Evolutionary conservation across 2,797 vertebrate genomes (phyloP).

Genomic region (Hippoglossus hippoglossus): DNA sequence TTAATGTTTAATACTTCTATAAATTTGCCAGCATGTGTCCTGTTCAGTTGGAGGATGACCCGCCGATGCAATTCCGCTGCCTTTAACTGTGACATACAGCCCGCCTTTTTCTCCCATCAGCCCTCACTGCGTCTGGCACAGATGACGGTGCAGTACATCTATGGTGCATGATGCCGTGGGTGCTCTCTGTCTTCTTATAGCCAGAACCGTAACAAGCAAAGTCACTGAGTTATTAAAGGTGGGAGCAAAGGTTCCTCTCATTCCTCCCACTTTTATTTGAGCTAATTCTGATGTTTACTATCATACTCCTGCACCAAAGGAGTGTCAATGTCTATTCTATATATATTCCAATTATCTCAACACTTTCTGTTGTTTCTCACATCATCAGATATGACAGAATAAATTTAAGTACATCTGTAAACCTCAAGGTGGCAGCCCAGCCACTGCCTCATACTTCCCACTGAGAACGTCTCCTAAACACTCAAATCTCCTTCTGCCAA

Average conservation of each 20-base stretch:
- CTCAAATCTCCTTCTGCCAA: constrained; percentile 29
- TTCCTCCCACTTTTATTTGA: not conserved
- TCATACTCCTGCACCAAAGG: not conserved
- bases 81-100: constrained; percentile 62
- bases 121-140: constrained; percentile 38
- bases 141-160: constrained; percentile 25
- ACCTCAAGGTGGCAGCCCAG: constrained; percentile 83
- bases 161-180: constrained; percentile 26
- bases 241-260: constrained; percentile 12
- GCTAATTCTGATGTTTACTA: not conserved
- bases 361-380: constrained; percentile 8
- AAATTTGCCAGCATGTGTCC: constrained; percentile 77
- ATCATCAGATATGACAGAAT: constrained; percentile 24
- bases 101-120: constrained; percentile 48
- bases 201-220: constrained; percentile 40
- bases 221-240: constrained; percentile 41
- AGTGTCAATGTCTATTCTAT: not conserved
- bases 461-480: constrained; percentile 51
- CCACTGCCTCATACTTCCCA: constrained; percentile 58
- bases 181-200: constrained; percentile 25
- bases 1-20: constrained; percentile 81
- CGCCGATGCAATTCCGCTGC: constrained; percentile 41
- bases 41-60: constrained; percentile 51
- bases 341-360: not conserved
- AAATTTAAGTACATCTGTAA: constrained; percentile 60